Evolutionary conservation across 1,140 invertebrate species (phyloP), one percentile per base, ranked within the genome.

Genomic region (Neodiprion lecontei): DNA sequence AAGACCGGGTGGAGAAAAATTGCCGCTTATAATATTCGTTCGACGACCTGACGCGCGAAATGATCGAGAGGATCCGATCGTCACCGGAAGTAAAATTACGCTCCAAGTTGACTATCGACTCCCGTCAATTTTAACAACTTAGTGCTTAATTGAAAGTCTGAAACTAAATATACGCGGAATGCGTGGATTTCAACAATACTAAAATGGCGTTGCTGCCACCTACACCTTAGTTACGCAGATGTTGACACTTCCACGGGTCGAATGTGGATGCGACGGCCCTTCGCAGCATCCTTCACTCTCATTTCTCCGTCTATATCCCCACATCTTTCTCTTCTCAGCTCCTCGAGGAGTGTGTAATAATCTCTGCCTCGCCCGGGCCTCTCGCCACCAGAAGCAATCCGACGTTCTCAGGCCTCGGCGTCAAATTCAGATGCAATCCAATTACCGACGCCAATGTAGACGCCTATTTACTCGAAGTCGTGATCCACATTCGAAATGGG

Each of bases 341-440:
- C 53, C 4, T 7, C 7, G 5, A 61, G 53, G 7, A 61, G 9
- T 17, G 53, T 61, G 11, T 61, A 61, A 61, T 61, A 61, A 61
- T 61, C 53, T 61, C 53, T 61, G 11, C 8, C 53, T 61, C 53
- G n/a, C 53, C 53, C 53, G 11, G 11, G 28, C 28, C 28, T 61
- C n/a, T 17, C 8, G 9, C 11, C 53, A 17, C 53, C 53, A 61
- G 28, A 40, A 61, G 53, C 53, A 61, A 61, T 61, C 53, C 53
- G 53, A 17, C 11, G n/a, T 9, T 61, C 11, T 40, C 28, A 17
- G 11, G 53, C 53, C n/a, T 61, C 53, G 53, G 53, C 53, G 53
- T 61, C 53, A 61, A 61, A 61, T 61, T 61, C 53, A 9, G 53
- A 61, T 61, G 53, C 53, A 61, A 61, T 61, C 53, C 53, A 61